Evolutionary conservation across 2,888 invertebrate genomes (phyloP), one percentile per base, ranked within the genome.

Genomic region (Pterostichus niger): DNA sequence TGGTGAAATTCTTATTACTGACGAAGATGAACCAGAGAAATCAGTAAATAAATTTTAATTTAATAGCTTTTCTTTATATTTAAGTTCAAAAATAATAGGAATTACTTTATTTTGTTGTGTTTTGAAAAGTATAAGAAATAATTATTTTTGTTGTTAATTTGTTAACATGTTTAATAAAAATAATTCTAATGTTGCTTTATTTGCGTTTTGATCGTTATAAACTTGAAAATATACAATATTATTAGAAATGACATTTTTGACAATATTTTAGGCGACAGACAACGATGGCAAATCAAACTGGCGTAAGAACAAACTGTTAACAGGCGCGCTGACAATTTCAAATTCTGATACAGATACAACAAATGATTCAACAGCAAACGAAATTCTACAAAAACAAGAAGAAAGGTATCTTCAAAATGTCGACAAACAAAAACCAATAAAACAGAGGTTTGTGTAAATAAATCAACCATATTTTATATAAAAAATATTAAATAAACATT

Each of bases 341-440:
- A 44, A 71, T 15, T 40, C 40, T 33, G 82, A 82, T 75, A 59
- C 82, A 0, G 82, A 82, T 59, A 31, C 71, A 17, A 82, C 82
- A 24, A 61, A 82, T 75, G 73, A 75, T 33, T 82, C 82, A 4
- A 31, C 46, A 15, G 82, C 82, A 0, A 75, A 82, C 56, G 33
- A 33, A 49, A 46, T 82, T 5, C 15, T 82, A 6, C 17, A 44
- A 49, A 31, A 59, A 44, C 46, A 40, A 35, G 59, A 59, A 13
- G 46, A 44, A 44, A 81, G 73, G 13, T 75, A 78, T 56, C 33
- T 59, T 0, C 24, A 59, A 61, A 78, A 75, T 35, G 24, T 35
- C 9, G 17, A 78, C 15, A 56, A 71, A 40, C 17, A 71, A 44
- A 11, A 17, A 15, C 40, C 40, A 5, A 17, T 10, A 13, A 76